These are phyloP conservation scores for Ailurus styani DNA, from an alignment of 2,113 vertebrate genomes.

Conservation along the genomic window DNA sequence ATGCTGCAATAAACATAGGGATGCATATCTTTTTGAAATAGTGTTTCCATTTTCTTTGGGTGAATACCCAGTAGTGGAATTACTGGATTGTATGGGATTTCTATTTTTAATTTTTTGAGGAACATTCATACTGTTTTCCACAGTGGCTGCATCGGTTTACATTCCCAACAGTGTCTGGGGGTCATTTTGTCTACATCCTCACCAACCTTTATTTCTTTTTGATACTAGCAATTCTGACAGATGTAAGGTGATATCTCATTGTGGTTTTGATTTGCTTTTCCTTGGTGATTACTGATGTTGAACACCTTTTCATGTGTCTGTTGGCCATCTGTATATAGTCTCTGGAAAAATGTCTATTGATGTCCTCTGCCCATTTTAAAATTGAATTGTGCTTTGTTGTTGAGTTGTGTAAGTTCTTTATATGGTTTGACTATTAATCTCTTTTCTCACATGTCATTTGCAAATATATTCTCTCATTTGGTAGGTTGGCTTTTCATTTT, in stretches of 20 bases:
- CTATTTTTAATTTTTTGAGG: neutral
- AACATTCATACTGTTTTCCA: neutral
- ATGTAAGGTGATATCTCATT: neutral
- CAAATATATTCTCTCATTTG: neutral
- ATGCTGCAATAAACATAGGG: neutral
- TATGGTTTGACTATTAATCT: neutral
- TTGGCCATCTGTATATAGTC: neutral
- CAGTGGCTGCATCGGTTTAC: neutral
- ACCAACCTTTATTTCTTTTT: neutral
- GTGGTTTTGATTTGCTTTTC: neutral
- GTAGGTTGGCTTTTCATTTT: neutral
- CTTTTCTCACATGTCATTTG: neutral
- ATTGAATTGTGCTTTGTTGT: neutral
- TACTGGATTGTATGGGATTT: neutral
- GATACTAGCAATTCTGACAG: neutral
- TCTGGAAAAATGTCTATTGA: neutral
- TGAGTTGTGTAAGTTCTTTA: neutral
- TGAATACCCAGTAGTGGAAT: neutral
- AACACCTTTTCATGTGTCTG: neutral
- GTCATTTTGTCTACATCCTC: neutral
- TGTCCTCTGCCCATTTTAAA: neutral
- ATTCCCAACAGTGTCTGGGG: neutral
- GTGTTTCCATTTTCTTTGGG: neutral
- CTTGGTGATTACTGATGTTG: neutral
- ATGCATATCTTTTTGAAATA: neutral